These are phyloP conservation scores for Ferdinandea cuprea DNA, from an alignment of 2,888 invertebrate genomes.

Conservation along the genomic window DNA sequence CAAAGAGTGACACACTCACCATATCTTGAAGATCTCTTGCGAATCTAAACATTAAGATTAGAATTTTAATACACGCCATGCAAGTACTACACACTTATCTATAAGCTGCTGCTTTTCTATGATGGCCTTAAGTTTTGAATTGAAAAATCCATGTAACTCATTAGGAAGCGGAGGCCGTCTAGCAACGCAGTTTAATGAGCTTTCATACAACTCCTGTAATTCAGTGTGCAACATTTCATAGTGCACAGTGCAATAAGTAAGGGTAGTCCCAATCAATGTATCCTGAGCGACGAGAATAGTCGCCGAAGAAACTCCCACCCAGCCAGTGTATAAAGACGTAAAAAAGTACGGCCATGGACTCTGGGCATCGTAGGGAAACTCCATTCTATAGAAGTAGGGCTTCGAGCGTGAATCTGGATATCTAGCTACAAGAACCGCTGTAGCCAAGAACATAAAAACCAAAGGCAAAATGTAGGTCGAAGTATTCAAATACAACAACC, in stretches of 20 bases:
- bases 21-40: conserved; percentile 40
- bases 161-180: conserved; percentile 2
- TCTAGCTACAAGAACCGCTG: background rate
- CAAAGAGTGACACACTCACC: conserved; percentile 16
- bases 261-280: conserved; percentile 40
- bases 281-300: conserved; percentile 38
- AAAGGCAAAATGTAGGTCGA: conserved; percentile 54
- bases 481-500: conserved; percentile 46
- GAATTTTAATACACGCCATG: background rate
- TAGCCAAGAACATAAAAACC: conserved; percentile 27
- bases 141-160: conserved; percentile 40
- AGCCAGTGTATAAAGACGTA: conserved; percentile 46
- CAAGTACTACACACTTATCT: conserved; percentile 20
- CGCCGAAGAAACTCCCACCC: conserved; percentile 54
- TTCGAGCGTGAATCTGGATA: conserved; percentile 57
- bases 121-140: background rate
- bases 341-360: conserved; percentile 54
- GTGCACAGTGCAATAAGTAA: conserved; percentile 46
- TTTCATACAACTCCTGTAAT: conserved; percentile 10
- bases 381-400: conserved; percentile 73
- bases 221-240: conserved; percentile 40
- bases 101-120: conserved; percentile 45
- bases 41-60: conserved; percentile 14
- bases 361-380: conserved; percentile 74
- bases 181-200: background rate